phyloP scores from a whole-genome alignment of 2,888 invertebrate genomes.

The Myathropa florea region DNA sequence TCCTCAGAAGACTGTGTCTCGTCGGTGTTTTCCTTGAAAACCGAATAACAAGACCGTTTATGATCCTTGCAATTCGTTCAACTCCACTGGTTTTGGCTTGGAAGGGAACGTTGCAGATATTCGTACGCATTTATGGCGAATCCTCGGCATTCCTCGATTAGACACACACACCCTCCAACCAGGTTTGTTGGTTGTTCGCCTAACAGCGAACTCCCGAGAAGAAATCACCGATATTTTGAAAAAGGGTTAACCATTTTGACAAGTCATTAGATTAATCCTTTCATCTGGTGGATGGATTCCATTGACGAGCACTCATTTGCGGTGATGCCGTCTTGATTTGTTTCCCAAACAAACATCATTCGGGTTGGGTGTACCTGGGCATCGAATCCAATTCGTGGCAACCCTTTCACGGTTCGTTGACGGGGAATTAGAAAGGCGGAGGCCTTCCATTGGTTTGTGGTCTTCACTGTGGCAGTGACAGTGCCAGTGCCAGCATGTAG shows the following conservation, averaged over 20 bases:
- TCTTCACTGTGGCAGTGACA: background rate
- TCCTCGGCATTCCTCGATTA: constrained; percentile 32
- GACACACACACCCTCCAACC: constrained; percentile 30
- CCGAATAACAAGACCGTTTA: constrained; percentile 23
- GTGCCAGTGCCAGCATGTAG: constrained; percentile 1
- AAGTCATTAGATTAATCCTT: constrained; percentile 80
- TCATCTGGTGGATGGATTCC: constrained; percentile 44
- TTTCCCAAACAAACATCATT: constrained; percentile 61
- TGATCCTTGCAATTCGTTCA: constrained; percentile 2
- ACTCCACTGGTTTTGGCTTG: background rate
- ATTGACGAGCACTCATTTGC: constrained; percentile 40
- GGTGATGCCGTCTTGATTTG: constrained; percentile 58
- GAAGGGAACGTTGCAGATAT: constrained; percentile 48
- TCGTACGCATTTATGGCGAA: constrained; percentile 54
- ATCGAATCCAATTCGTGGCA: constrained; percentile 59
- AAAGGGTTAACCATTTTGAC: constrained; percentile 74
- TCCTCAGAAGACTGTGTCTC: background rate
- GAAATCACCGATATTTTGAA: constrained; percentile 30
- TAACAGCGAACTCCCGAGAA: background rate
- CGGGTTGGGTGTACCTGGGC: constrained; percentile 26
- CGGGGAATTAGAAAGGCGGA: constrained; percentile 26
- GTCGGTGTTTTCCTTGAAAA: constrained; percentile 32
- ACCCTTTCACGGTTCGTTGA: constrained; percentile 45
- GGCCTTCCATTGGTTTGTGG: constrained; percentile 54
- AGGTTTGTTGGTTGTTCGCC: background rate